These are phyloP conservation scores for Hestina assimilis DNA, from an alignment of 1,140 invertebrate species.

Conservation along the genomic window DNA sequence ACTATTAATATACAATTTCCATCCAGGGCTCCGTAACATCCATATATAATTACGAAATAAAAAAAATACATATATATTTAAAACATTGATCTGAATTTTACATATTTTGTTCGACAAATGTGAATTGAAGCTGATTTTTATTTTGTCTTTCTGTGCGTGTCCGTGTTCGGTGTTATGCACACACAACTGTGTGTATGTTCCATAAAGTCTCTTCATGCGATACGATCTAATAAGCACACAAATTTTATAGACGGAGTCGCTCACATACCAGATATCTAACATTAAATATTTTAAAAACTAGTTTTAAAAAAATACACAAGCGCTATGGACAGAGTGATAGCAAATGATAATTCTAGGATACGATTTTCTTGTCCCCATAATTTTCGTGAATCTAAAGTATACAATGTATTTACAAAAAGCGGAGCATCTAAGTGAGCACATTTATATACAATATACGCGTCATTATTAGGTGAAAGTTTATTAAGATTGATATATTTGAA, in stretches of 20 bases:
- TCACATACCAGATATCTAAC: slow-evolving; percentile 73
- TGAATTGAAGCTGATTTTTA: slow-evolving; percentile 22
- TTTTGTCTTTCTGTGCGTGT: slow-evolving; percentile 32
- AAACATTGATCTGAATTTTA: slow-evolving; percentile 48
- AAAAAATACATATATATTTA: slow-evolving; percentile 49
- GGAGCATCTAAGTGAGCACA: slow-evolving; percentile 2
- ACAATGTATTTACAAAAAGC: neutral
- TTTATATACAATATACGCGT: neutral
- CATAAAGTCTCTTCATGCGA: slow-evolving; percentile 49
- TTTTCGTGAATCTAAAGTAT: slow-evolving; percentile 4
- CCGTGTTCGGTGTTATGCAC: slow-evolving; percentile 49
- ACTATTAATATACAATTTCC: slow-evolving; percentile 59
- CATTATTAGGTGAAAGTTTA: slow-evolving; percentile 5
- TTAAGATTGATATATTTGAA: neutral
- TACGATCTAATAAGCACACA: slow-evolving; percentile 65
- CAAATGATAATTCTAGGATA: slow-evolving; percentile 19
- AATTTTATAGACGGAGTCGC: slow-evolving; percentile 59
- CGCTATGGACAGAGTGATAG: slow-evolving; percentile 30
- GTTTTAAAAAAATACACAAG: slow-evolving; percentile 29
- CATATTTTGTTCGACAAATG: slow-evolving; percentile 28
- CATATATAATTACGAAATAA: slow-evolving; percentile 37
- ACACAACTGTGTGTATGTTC: slow-evolving; percentile 44
- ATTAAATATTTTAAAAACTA: slow-evolving; percentile 31
- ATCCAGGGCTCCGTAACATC: slow-evolving; percentile 68
- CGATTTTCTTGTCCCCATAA: neutral